Conservation (phyloP, 2,797 vertebrate species). For the Protosalanx chinensis region DNA sequence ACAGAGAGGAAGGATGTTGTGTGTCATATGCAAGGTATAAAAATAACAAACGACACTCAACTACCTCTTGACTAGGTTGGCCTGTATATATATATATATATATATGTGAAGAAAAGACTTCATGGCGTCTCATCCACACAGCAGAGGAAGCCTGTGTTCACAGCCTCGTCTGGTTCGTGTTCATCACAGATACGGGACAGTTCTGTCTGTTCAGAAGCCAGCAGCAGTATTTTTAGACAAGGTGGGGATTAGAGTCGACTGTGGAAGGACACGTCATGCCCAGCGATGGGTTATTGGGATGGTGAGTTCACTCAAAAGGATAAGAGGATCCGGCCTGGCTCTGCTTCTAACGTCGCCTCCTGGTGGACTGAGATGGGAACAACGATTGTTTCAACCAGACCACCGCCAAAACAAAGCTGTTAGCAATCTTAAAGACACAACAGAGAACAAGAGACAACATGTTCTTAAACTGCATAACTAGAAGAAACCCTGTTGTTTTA, state of each 20-base stretch:
- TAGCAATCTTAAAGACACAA: background rate
- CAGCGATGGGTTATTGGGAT: constrained; percentile 6
- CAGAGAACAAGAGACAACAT: background rate
- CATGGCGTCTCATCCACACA: background rate
- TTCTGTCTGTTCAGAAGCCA: background rate
- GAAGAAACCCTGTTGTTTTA: no score
- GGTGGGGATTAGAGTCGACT: constrained; percentile 36
- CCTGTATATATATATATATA: no score
- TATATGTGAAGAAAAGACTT: background rate
- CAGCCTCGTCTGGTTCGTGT: background rate
- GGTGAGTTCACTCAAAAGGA: background rate
- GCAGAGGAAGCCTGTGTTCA: background rate
- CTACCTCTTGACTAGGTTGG: no score
- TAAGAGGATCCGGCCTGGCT: background rate
- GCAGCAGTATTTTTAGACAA: constrained; percentile 34
- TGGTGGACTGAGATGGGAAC: constrained; percentile 29
- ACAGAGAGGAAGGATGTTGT: background rate
- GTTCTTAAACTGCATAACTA: no score
- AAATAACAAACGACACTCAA: no score
- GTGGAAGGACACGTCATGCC: constrained; percentile 17
- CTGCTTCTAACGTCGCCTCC: constrained; percentile 37
- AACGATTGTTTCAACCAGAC: background rate
- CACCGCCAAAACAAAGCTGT: background rate
- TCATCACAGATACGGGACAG: background rate
- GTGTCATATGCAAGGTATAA: no score